phyloP scores from a whole-genome alignment of 2,888 invertebrate genomes.

The Branchinecta sandiegonensis region DNA sequence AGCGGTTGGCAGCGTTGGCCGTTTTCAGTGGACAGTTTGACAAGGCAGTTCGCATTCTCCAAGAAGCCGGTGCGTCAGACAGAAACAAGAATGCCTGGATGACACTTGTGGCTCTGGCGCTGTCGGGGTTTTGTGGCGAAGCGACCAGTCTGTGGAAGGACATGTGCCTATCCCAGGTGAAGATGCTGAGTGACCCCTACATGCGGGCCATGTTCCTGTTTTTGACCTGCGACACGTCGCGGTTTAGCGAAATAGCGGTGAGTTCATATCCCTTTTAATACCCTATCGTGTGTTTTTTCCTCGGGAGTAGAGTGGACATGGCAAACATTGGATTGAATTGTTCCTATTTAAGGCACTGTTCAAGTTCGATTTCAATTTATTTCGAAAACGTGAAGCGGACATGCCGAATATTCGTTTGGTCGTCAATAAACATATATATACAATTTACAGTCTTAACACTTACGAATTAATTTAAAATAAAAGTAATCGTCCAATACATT shows the following conservation, averaged over 20 bases:
- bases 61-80: constrained; percentile 45
- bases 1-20: constrained; percentile 77
- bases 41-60: constrained; percentile 69
- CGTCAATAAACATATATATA: too few species aligned
- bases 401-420: too few species aligned
- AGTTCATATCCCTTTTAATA: constrained; percentile 30
- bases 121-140: constrained; percentile 61
- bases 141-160: constrained; percentile 62
- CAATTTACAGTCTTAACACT: too few species aligned
- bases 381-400: too few species aligned
- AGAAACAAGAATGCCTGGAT: constrained; percentile 33
- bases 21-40: constrained; percentile 75
- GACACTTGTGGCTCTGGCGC: constrained; percentile 61
- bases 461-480: too few species aligned
- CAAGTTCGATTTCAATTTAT: too few species aligned
- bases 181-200: constrained; percentile 73
- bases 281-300: too few species aligned
- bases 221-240: constrained; percentile 61
- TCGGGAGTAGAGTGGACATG: too few species aligned
- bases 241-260: constrained; percentile 60
- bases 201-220: constrained; percentile 80
- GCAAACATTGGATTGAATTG: too few species aligned
- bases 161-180: constrained; percentile 54
- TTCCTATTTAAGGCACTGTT: too few species aligned
- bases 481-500: too few species aligned